These are phyloP conservation scores for Colistium nudipinnis DNA, from an alignment of 2,113 vertebrate genomes.

Conservation along the genomic window DNA sequence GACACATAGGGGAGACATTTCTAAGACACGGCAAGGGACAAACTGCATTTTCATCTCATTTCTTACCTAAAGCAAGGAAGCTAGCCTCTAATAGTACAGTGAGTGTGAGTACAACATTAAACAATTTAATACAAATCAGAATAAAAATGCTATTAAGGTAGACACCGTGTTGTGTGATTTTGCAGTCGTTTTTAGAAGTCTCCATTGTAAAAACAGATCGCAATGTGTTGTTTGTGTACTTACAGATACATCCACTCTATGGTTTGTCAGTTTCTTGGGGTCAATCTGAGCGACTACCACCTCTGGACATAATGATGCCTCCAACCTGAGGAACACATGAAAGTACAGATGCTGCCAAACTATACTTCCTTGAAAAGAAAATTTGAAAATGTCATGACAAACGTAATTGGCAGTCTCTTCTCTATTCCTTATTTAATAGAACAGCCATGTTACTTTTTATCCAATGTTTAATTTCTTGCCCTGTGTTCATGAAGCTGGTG, in stretches of 20 bases:
- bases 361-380: background rate
- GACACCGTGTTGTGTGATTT: background rate
- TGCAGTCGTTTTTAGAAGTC: background rate
- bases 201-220: background rate
- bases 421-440: background rate
- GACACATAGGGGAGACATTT: slow-evolving; percentile 12
- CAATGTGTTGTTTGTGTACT: slow-evolving; percentile 74
- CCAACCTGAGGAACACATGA: slow-evolving; percentile 85
- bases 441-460: too few species aligned
- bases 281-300: slow-evolving; percentile 97
- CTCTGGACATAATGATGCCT: slow-evolving; percentile 93
- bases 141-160: background rate
- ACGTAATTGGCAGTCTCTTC: background rate
- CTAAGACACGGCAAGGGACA: background rate
- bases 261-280: slow-evolving; percentile 92
- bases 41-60: background rate
- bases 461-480: too few species aligned
- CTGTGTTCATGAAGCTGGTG: too few species aligned
- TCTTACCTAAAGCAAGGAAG: too few species aligned
- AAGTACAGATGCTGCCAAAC: too few species aligned
- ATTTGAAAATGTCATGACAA: background rate
- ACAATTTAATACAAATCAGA: too few species aligned
- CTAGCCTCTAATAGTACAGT: too few species aligned
- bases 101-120: too few species aligned
- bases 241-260: slow-evolving; percentile 89